These are phyloP conservation scores for Seira musarum DNA, from an alignment of 2,888 invertebrate species.

Conservation along the genomic window DNA sequence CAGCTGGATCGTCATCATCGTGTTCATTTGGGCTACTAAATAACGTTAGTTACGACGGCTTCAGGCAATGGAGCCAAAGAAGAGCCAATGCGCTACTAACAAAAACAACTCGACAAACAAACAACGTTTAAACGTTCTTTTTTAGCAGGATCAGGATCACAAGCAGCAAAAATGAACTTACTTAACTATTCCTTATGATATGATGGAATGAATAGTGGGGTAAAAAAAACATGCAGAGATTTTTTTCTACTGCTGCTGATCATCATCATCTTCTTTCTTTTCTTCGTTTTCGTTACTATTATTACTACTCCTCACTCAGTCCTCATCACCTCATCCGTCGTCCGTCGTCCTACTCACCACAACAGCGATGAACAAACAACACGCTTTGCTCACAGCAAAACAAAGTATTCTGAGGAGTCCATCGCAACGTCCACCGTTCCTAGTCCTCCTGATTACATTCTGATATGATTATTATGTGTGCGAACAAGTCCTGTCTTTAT, in stretches of 20 bases:
- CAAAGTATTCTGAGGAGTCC: background rate
- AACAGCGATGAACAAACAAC: too few relatives aligned
- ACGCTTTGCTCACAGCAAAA: background rate
- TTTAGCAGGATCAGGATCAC: background rate
- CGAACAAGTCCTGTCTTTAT: too few relatives aligned
- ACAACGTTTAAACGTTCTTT: slow-evolving; percentile 1
- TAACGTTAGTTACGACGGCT: too few relatives aligned
- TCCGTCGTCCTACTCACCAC: too few relatives aligned
- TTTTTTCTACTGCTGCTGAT: too few relatives aligned
- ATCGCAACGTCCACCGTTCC: too few relatives aligned
- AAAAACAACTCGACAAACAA: slow-evolving; percentile 21
- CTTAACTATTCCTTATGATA: too few relatives aligned
- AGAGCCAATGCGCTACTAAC: slow-evolving; percentile 36
- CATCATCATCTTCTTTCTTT: too few relatives aligned
- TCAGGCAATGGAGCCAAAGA: slow-evolving; percentile 25
- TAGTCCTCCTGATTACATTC: too few relatives aligned
- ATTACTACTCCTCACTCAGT: background rate
- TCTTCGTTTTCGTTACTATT: too few relatives aligned
- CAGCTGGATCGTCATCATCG: slow-evolving; percentile 6
- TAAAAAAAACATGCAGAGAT: slow-evolving; percentile 25
- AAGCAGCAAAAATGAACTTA: background rate
- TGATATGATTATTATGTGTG: too few relatives aligned
- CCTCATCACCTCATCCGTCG: background rate
- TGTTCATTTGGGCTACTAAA: too few relatives aligned
- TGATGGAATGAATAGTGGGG: background rate